phyloP scores from a whole-genome alignment of 1,140 invertebrate species.

The Ctenoplectra terminalis region DNA sequence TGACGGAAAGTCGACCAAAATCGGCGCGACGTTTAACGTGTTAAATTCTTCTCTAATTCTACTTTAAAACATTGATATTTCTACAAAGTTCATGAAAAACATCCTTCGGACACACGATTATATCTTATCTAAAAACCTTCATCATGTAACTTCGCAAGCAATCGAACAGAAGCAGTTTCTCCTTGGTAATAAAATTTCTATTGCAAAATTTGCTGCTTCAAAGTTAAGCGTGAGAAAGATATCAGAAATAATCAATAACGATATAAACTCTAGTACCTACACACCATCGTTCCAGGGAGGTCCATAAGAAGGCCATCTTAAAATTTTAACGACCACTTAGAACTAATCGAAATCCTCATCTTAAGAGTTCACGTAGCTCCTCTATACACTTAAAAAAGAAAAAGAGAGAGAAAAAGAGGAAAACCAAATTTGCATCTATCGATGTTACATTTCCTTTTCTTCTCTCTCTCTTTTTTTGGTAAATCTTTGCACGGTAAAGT shows the following conservation, averaged over 20 bases:
- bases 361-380: not conserved
- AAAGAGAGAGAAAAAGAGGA: not conserved
- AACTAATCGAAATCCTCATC: not conserved
- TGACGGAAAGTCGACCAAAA: too few relatives aligned
- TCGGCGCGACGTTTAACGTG: too few relatives aligned
- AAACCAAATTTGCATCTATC: not conserved
- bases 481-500: not conserved
- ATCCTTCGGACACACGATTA: too few relatives aligned
- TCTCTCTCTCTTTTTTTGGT: not conserved
- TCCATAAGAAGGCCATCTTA: not conserved
- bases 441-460: too few relatives aligned
- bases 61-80: too few relatives aligned
- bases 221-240: not conserved
- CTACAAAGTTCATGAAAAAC: not conserved
- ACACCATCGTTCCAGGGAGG: not conserved
- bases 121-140: not conserved
- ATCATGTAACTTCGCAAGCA: not conserved
- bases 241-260: not conserved
- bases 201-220: not conserved
- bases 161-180: not conserved
- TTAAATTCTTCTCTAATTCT: too few relatives aligned
- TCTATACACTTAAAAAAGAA: too few relatives aligned
- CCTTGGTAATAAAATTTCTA: not conserved
- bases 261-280: not conserved
- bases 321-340: not conserved